Evolutionary conservation across 2,888 invertebrate genomes (phyloP), one percentile per base, ranked within the genome.

Genomic region (Drosophila ustulata): DNA sequence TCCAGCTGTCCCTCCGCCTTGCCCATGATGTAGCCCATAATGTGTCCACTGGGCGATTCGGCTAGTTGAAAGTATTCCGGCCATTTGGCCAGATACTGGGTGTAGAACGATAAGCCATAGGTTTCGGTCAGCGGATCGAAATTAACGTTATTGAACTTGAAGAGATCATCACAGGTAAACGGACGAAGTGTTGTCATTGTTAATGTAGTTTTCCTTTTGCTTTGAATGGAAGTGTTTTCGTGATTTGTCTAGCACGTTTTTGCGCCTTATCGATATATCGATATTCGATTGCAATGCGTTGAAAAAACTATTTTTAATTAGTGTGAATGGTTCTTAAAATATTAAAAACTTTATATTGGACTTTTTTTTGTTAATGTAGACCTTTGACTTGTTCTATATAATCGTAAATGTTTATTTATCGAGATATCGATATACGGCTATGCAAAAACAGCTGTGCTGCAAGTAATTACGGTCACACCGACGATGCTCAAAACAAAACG

Each of bases 21-120:
- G 39, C 99, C 99, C 99, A 99, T 99, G 59, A 99, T 99, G 91
- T 99, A 99, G 75, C 99, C 99, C 98, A 99, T 99, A 68, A 99
- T 97, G 93, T 98, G 96, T 3, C 98, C 99, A 92, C 95, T 96
- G 4, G 98, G 97, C 18, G 98, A 97, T 93, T 99, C 99, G 3
- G 98, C 98, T 18, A 92, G 97, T 94, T 98, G 98, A 92, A 99
- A 99, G 92, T 98, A 99, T 93, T 99, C 99, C 0, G 99, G 99
- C 99, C 99, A 99, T 91, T 98, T 98, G 8, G 98, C 98, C 90
- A 99, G 93, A 93, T 99, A 99, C 90, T 98, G 98, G 93, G 99
- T 97, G 90, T 99, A 99, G 93, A 99, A 99, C 7, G 97, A 96
- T 59, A 98, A 93, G 0, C 97, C 98, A 93, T 98, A 98, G 18